These are phyloP conservation scores for Anoplophora glabripennis DNA, from an alignment of 1,140 invertebrate species.

Conservation along the genomic window DNA sequence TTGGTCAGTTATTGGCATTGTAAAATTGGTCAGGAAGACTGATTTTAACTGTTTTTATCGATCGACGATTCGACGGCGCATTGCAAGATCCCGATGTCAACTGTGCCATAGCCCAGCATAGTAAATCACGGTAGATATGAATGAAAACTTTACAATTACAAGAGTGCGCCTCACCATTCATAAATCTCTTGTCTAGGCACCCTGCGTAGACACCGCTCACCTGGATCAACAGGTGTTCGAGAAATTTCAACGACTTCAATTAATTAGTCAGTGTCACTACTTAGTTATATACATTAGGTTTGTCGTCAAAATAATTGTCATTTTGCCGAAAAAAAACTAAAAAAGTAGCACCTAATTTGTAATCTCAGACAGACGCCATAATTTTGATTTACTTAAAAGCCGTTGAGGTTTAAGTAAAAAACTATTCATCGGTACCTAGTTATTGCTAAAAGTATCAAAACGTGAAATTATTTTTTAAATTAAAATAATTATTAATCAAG, in stretches of 20 bases:
- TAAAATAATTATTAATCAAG: no score
- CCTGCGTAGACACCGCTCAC: slow-evolving; percentile 18
- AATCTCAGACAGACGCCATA: no score
- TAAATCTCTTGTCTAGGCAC: slow-evolving; percentile 31
- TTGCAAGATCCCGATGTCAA: slow-evolving; percentile 14
- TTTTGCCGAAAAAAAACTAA: no score
- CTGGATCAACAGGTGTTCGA: slow-evolving; percentile 28
- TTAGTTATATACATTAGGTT: no score
- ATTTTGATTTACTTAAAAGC: no score
- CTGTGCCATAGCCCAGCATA: slow-evolving; percentile 26
- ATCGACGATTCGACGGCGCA: not conserved
- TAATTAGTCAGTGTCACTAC: not conserved
- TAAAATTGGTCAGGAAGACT: not conserved
- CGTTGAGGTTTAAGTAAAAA: no score
- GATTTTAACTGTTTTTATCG: not conserved
- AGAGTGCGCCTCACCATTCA: slow-evolving; percentile 27
- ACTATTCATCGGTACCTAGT: no score
- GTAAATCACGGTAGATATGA: slow-evolving; percentile 33
- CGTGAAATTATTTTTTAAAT: no score
- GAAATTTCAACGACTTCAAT: slow-evolving; percentile 1
- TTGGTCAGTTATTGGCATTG: slow-evolving; percentile 3
- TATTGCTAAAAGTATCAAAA: no score
- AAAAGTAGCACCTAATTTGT: no score
- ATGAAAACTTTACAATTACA: slow-evolving; percentile 34
- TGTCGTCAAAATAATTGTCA: no score